phyloP scores from a whole-genome alignment of 2,888 invertebrate species.

The Odontocolon sp. region DNA sequence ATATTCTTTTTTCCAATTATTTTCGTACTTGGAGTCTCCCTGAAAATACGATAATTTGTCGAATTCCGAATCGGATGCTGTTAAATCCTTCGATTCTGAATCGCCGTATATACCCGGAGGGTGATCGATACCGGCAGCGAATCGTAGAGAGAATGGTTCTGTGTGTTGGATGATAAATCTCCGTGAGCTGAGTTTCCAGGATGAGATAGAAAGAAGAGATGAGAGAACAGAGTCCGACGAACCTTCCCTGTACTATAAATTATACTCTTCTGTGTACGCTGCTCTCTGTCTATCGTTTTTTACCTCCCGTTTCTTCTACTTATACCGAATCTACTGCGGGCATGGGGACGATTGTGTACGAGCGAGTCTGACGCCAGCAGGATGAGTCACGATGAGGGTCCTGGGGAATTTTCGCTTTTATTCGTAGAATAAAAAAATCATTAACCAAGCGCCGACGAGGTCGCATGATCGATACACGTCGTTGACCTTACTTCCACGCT shows the following conservation, averaged over 20 bases:
- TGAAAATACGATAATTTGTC: too few species aligned
- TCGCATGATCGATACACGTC: neutral
- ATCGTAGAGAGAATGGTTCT: slow-evolving; percentile 9
- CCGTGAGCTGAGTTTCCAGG: slow-evolving; percentile 3
- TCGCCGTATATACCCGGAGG: slow-evolving; percentile 13
- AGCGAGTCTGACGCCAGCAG: neutral
- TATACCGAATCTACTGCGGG: neutral
- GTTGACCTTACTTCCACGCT: neutral
- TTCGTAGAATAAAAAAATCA: slow-evolving; percentile 27
- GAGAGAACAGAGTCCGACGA: slow-evolving; percentile 10
- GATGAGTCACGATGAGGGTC: slow-evolving; percentile 11
- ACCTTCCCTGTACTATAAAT: slow-evolving; percentile 38
- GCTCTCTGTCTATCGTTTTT: neutral
- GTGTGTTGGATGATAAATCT: slow-evolving; percentile 43
- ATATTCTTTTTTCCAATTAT: too few species aligned
- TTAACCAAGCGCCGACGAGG: neutral
- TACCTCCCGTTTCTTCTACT: neutral
- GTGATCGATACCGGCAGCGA: slow-evolving; percentile 39
- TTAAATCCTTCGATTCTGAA: slow-evolving; percentile 9
- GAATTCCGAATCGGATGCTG: too few species aligned
- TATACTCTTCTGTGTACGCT: slow-evolving; percentile 12
- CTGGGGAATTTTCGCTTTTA: slow-evolving; percentile 14
- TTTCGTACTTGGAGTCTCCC: too few species aligned
- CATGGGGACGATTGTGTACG: neutral
- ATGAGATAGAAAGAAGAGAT: slow-evolving; percentile 5